A percentile compares a stretch with the other conserved stretches of the same genome.
Evolutionary conservation across 2,888 invertebrate genomes (phyloP).

Genomic region (Lymantria monacha): DNA sequence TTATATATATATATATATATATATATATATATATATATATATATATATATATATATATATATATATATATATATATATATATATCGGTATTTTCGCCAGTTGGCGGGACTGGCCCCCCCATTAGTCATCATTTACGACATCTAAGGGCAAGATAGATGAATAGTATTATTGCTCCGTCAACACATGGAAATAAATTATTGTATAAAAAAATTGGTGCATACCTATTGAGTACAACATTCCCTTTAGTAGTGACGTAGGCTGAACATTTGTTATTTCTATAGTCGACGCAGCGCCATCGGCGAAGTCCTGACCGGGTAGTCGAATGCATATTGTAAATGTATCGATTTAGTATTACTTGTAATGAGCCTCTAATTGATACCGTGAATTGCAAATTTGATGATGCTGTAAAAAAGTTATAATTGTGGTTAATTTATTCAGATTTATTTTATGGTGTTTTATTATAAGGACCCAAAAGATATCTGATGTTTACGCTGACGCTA

Average conservation of each 20-base stretch:
- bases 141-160: too few relatives aligned
- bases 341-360: slow-evolving; percentile 73
- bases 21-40: too few relatives aligned
- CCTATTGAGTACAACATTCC: slow-evolving; percentile 71
- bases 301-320: slow-evolving; percentile 42
- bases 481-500: too few relatives aligned
- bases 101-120: too few relatives aligned
- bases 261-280: slow-evolving; percentile 69
- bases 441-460: not conserved
- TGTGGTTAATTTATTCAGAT: not conserved
- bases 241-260: slow-evolving; percentile 68
- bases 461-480: too few relatives aligned
- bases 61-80: too few relatives aligned
- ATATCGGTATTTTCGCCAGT: too few relatives aligned
- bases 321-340: slow-evolving; percentile 74
- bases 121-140: too few relatives aligned
- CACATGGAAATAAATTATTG: too few relatives aligned
- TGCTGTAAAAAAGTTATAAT: slow-evolving; percentile 29
- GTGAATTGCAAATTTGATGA: slow-evolving; percentile 63
- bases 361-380: slow-evolving; percentile 71
- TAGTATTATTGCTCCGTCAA: too few relatives aligned
- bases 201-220: slow-evolving; percentile 17
- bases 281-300: slow-evolving; percentile 76
- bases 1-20: too few relatives aligned
- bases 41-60: too few relatives aligned